Percentiles rank a stretch among this genome's conserved stretches.
phyloP scores from a whole-genome alignment of 2,113 vertebrate genomes.

The Sebastes schlegelii region DNA sequence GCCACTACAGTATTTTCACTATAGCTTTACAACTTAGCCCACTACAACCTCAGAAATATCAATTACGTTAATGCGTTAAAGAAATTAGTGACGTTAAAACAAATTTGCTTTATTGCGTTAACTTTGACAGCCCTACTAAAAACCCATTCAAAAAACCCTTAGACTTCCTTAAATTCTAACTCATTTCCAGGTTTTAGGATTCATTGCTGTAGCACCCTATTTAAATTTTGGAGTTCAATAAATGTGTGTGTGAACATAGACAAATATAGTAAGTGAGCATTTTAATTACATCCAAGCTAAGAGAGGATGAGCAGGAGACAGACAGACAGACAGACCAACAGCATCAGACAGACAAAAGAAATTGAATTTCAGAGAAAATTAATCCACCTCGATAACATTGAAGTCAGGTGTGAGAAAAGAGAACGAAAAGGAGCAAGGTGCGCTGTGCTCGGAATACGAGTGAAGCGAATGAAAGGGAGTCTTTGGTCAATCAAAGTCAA shows the following conservation, averaged over 20 bases:
- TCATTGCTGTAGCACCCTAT: too few relatives aligned
- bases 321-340: constrained; percentile 24
- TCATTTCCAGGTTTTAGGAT: too few relatives aligned
- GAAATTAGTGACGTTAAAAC: too few relatives aligned
- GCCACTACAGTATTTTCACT: too few relatives aligned
- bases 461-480: constrained; percentile 45
- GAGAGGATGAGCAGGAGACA: constrained; percentile 6
- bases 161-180: too few relatives aligned
- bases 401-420: constrained; percentile 29
- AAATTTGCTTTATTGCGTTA: too few relatives aligned
- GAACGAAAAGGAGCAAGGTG: constrained; percentile 14
- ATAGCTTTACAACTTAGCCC: too few relatives aligned
- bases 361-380: constrained; percentile 59
- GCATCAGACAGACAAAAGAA: constrained; percentile 27
- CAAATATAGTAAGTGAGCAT: not conserved
- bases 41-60: too few relatives aligned
- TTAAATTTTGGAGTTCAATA: not conserved
- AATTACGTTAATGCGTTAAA: too few relatives aligned
- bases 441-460: constrained; percentile 47
- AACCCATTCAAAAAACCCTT: too few relatives aligned
- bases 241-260: not conserved
- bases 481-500: constrained; percentile 56
- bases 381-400: constrained; percentile 23
- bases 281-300: constrained; percentile 32
- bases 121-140: too few relatives aligned